A percentile compares a stretch with the other conserved stretches of the same genome.
Conservation (phyloP, 35 echinoderm and acorn worm species). For the Ptychodera flava region DNA sequence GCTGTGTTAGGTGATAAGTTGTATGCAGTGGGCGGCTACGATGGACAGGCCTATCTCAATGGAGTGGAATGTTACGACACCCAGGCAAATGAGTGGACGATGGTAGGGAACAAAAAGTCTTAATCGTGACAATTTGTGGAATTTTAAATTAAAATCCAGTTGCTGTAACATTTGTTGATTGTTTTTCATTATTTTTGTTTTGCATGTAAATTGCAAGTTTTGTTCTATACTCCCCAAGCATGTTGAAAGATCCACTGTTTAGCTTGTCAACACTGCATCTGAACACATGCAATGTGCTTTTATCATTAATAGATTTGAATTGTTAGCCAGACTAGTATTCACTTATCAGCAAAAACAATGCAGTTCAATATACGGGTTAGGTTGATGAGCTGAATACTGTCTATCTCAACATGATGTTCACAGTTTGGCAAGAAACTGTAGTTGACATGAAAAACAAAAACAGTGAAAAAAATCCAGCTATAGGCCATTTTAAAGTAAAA, state of each 20-base stretch:
- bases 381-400: no score
- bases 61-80: slow-evolving; percentile 92
- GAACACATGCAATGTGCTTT: neutral
- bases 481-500: no score
- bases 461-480: no score
- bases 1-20: slow-evolving; percentile 79
- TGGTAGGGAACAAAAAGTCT: slow-evolving; percentile 33
- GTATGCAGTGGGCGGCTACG: slow-evolving; percentile 92
- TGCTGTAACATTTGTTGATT: neutral
- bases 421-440: no score
- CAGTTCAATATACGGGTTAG: no score
- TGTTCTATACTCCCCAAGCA: neutral
- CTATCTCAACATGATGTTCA: no score
- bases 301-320: no score
- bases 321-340: no score
- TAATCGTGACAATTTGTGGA: neutral
- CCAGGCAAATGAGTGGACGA: slow-evolving; percentile 58
- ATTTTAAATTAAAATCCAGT: neutral
- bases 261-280: neutral
- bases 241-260: neutral
- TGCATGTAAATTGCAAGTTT: neutral
- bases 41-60: slow-evolving; percentile 75
- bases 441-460: no score
- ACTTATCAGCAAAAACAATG: no score
- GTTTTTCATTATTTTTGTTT: neutral